A percentile compares a stretch with the other conserved stretches of the same genome.
These are phyloP conservation scores for Ophion ellenae DNA, from an alignment of 2,888 invertebrate species.

Conservation along the genomic window DNA sequence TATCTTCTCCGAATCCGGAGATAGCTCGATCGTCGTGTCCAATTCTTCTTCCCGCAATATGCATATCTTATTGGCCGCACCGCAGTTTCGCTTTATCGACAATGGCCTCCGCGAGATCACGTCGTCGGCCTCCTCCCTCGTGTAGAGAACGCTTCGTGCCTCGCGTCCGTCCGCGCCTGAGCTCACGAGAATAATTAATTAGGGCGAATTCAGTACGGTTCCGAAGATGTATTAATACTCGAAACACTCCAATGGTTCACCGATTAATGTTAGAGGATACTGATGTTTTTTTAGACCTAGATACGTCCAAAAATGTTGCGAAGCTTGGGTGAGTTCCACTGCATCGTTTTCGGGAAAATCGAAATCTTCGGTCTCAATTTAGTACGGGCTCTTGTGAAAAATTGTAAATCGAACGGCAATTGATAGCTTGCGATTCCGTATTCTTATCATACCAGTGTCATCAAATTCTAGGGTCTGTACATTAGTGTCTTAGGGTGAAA, in stretches of 20 bases:
- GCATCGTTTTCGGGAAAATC: too few species aligned
- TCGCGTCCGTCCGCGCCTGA: conserved; percentile 37
- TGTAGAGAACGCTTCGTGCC: conserved; percentile 67
- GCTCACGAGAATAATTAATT: background rate
- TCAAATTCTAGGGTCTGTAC: too few species aligned
- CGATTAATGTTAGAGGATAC: background rate
- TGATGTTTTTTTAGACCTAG: background rate
- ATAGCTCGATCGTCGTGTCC: conserved; percentile 68
- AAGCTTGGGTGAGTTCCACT: too few species aligned
- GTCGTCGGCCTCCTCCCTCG: conserved; percentile 41
- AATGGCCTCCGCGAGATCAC: conserved; percentile 5
- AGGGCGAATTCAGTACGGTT: background rate
- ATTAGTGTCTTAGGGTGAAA: too few species aligned
- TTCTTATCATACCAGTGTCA: too few species aligned
- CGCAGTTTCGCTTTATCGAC: conserved; percentile 64
- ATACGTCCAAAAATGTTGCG: too few species aligned
- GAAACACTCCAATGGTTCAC: background rate
- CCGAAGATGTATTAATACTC: background rate
- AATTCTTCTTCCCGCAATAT: conserved; percentile 64
- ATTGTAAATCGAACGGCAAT: too few species aligned
- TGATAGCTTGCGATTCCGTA: too few species aligned
- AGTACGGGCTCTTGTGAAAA: too few species aligned
- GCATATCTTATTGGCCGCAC: conserved; percentile 65
- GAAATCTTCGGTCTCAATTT: too few species aligned
- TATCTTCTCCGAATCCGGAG: conserved; percentile 64